These are phyloP conservation scores for Drosophila tanythrix DNA, from an alignment of 2,888 invertebrate genomes.

Conservation along the genomic window DNA sequence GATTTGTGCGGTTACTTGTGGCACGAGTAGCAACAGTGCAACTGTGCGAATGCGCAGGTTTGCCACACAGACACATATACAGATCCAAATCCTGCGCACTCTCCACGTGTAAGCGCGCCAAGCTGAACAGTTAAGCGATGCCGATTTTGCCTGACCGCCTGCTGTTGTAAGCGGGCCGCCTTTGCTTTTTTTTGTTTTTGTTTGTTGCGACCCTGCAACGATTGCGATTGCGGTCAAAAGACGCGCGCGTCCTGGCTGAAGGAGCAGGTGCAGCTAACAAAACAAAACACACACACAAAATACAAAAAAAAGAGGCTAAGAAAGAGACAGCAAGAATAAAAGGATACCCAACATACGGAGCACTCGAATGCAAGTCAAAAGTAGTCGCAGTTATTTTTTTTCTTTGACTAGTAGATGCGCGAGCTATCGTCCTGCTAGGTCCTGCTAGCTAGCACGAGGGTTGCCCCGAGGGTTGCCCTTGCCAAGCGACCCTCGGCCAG, in stretches of 20 bases:
- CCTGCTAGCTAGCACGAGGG: slow-evolving; percentile 25
- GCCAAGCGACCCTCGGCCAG: slow-evolving; percentile 29
- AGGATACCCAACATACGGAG: slow-evolving; percentile 2
- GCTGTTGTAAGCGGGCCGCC: slow-evolving; percentile 60
- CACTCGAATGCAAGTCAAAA: slow-evolving; percentile 38
- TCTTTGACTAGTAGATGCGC: slow-evolving; percentile 38
- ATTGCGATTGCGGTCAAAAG: slow-evolving; percentile 81
- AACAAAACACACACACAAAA: slow-evolving; percentile 22
- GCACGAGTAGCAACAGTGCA: slow-evolving; percentile 45
- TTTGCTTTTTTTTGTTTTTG: slow-evolving; percentile 44
- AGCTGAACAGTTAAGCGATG: slow-evolving; percentile 65
- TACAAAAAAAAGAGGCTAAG: slow-evolving; percentile 1
- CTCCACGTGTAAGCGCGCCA: slow-evolving; percentile 66
- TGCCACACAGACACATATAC: neutral
- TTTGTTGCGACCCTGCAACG: slow-evolving; percentile 49
- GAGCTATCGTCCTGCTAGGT: slow-evolving; percentile 30
- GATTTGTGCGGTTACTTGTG: slow-evolving; percentile 66
- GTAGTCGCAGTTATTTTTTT: slow-evolving; percentile 5
- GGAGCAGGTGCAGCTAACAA: slow-evolving; percentile 58
- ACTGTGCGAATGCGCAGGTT: neutral
- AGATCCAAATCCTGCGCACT: slow-evolving; percentile 25
- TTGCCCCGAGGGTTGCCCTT: slow-evolving; percentile 34
- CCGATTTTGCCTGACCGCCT: slow-evolving; percentile 38
- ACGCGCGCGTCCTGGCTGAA: slow-evolving; percentile 69
- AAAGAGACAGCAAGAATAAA: slow-evolving; percentile 7